phyloP scores from a whole-genome alignment of 2,888 invertebrate species.

The Polietes domitor region DNA sequence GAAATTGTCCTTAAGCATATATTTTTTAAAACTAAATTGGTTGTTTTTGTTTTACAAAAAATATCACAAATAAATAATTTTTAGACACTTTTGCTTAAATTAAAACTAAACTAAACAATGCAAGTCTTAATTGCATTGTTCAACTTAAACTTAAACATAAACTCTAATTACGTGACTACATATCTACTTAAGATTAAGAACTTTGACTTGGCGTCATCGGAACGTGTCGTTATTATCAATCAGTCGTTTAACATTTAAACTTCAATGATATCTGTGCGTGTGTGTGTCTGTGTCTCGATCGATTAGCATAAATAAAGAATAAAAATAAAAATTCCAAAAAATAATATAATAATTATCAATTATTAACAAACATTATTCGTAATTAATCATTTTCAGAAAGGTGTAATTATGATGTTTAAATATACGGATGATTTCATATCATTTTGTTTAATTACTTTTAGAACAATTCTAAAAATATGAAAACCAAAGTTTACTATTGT shows the following conservation, averaged over 20 bases:
- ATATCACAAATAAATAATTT: slow-evolving; percentile 41
- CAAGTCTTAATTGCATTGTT: background rate
- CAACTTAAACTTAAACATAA: background rate
- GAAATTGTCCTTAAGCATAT: background rate
- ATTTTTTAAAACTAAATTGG: background rate
- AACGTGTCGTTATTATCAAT: slow-evolving; percentile 18
- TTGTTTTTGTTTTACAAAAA: slow-evolving; percentile 39
- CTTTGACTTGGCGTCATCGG: background rate
- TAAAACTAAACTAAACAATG: slow-evolving; percentile 5
- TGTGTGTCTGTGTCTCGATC: background rate
- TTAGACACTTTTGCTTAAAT: background rate
- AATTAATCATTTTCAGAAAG: background rate
- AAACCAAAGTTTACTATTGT: too few relatives aligned
- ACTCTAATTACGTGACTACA: background rate
- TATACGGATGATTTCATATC: background rate
- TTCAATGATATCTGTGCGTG: background rate
- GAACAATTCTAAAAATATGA: background rate
- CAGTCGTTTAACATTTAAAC: slow-evolving; percentile 15
- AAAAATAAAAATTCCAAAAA: background rate
- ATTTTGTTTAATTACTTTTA: background rate
- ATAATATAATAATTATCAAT: background rate
- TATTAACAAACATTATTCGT: slow-evolving; percentile 5
- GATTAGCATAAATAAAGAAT: background rate
- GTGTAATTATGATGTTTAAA: slow-evolving; percentile 31
- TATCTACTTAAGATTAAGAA: background rate